Conservation (phyloP, 2,888 invertebrate species). For the Hydrotaea diabolus region DNA sequence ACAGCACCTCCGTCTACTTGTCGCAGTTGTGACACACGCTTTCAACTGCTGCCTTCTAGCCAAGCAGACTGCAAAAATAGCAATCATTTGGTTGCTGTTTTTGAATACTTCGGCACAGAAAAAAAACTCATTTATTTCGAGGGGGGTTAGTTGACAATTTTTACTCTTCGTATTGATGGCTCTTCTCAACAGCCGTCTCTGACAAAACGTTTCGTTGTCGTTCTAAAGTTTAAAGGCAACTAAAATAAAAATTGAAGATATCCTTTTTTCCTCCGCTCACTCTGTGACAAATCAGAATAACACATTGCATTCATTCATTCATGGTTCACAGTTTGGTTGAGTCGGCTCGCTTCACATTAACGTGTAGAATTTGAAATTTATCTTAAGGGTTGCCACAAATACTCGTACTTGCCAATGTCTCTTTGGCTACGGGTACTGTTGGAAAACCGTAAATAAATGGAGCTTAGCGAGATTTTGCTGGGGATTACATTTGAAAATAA, state of each 20-base stretch:
- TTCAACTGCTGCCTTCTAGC: background rate
- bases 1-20: background rate
- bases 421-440: background rate
- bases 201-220: background rate
- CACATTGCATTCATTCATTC: conserved; percentile 31
- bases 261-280: background rate
- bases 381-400: conserved; percentile 12
- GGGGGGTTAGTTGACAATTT: background rate
- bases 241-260: too few relatives aligned
- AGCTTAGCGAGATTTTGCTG: background rate
- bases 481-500: background rate
- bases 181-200: conserved; percentile 7
- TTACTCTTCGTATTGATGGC: conserved; percentile 2
- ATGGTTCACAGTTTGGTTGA: background rate
- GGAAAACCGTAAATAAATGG: background rate
- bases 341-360: background rate
- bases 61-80: conserved; percentile 48
- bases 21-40: background rate
- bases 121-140: conserved; percentile 18
- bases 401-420: background rate
- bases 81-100: conserved; percentile 57
- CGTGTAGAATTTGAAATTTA: background rate
- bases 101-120: conserved; percentile 29
- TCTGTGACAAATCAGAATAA: conserved; percentile 61
- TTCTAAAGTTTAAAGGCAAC: conserved; percentile 17